Evolutionary conservation across 1,140 invertebrate genomes (phyloP).

Genomic region (Neodiprion pinetum): DNA sequence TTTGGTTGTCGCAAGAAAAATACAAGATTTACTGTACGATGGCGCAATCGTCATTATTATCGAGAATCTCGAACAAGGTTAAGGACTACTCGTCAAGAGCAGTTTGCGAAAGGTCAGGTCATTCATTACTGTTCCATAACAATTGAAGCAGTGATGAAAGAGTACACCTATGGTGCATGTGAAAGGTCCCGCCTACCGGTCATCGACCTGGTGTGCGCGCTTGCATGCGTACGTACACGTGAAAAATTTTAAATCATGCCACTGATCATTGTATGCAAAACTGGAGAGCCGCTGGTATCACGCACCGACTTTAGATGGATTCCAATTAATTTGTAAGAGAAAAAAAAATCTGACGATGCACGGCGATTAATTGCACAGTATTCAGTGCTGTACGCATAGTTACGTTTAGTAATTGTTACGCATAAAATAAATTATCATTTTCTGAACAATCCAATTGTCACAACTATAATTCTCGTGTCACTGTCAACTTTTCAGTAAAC

Average conservation of each 20-base stretch:
- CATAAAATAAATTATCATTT: too few relatives aligned
- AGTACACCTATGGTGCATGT: neutral
- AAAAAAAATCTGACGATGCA: neutral
- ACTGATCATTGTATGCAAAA: conserved; percentile 1
- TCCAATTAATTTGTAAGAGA: neutral
- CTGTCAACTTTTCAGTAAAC: too few relatives aligned
- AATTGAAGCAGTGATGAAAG: neutral
- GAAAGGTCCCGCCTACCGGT: too few relatives aligned
- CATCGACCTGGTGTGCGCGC: too few relatives aligned
- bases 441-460: too few relatives aligned
- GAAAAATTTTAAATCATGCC: neutral
- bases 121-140: neutral
- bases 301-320: neutral
- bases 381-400: too few relatives aligned
- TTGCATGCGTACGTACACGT: neutral
- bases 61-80: neutral
- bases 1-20: too few relatives aligned
- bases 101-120: neutral
- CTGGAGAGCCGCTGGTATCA: neutral
- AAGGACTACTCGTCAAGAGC: neutral
- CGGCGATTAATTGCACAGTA: neutral
- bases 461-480: too few relatives aligned
- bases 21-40: too few relatives aligned
- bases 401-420: too few relatives aligned
- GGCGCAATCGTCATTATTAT: too few relatives aligned